A percentile compares a stretch with the other conserved stretches of the same genome.
These are phyloP conservation scores for Cerceris rybyensis DNA, from an alignment of 2,888 invertebrate species.

Conservation along the genomic window DNA sequence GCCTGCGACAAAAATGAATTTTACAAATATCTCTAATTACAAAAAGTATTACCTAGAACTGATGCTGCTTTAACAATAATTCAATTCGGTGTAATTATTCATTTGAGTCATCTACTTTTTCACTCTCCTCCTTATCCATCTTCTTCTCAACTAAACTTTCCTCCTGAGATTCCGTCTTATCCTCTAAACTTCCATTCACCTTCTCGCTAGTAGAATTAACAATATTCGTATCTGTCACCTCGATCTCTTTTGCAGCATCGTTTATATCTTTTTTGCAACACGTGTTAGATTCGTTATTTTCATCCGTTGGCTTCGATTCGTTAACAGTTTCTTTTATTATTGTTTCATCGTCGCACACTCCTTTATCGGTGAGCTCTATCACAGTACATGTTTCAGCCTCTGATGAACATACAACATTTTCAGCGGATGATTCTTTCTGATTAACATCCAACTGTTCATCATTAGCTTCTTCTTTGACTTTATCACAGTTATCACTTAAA, in stretches of 20 bases:
- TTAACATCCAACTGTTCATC: conserved; percentile 8
- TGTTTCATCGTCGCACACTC: conserved; percentile 6
- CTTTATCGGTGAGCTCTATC: conserved; percentile 44
- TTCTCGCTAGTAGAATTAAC: neutral
- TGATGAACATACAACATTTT: conserved; percentile 14
- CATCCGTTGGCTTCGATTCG: neutral
- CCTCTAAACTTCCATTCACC: conserved; percentile 4
- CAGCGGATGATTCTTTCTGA: neutral
- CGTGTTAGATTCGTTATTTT: neutral
- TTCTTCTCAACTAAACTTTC: conserved; percentile 6
- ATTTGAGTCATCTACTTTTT: conserved; percentile 7
- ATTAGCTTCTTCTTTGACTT: conserved; percentile 21
- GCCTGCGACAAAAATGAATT: neutral
- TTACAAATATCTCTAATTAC: conserved; percentile 17
- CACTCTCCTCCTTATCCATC: conserved; percentile 8
- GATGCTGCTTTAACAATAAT: conserved; percentile 32
- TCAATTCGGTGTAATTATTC: conserved; percentile 10
- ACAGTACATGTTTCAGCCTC: conserved; percentile 40
- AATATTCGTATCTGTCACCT: conserved; percentile 19
- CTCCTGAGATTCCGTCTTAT: conserved; percentile 31
- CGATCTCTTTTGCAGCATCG: neutral
- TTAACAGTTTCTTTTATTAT: neutral
- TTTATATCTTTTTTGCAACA: conserved; percentile 2
- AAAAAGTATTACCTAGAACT: conserved; percentile 38
- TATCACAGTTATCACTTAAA: conserved; percentile 50